Evolutionary conservation across 2,113 vertebrate genomes (phyloP), one percentile per base, ranked within the genome.

Genomic region (Notothenia coriiceps): DNA sequence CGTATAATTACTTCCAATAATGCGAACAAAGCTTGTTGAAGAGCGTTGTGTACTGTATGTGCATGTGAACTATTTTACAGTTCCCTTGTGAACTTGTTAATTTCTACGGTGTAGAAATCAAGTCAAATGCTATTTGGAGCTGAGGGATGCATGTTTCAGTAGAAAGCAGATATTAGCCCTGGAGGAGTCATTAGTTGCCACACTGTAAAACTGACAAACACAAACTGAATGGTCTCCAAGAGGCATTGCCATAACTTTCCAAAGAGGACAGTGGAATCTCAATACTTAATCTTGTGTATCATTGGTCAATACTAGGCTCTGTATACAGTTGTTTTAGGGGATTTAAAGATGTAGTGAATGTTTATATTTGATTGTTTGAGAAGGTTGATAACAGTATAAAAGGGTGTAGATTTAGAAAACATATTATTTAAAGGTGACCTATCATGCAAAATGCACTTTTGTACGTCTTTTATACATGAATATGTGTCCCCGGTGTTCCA

Each of bases 131-230:
- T 71, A 55, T 67, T 50, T 68, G 11, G 51, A 33, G 50, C 49
- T 40, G 2, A 15, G 62, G n/a, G 51, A 43, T 52, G 49, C 6
- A 61, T 51, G 59, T 61, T 60, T 29, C 29, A 72, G 40, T 44
- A 44, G 22, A 70, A 54, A 77, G 57, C 29, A 78, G 22, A 33
- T 52, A 51, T 44, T 33, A 66, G 47, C 54, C 80, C 55, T 55
- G 12, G 63, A 75, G 79, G 70, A 71, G 50, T 86, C 67, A 77
- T 84, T 84, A 79, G 60, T 67, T 51, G 22, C 57, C 55, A 59
- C 70, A 62, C n/a, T 51, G 33, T 15, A 68, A 63, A 59, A 59
- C 40, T 49, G 29, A 63, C 10, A 74, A 79, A 82, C 50, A 83
- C 25, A 80, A 74, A 80, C 64, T 69, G 17, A 76, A 57, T 1